A percentile compares a stretch with the other conserved stretches of the same genome.
Evolutionary conservation across 2,888 invertebrate species (phyloP).

Genomic region (Andrena hattorfiana): DNA sequence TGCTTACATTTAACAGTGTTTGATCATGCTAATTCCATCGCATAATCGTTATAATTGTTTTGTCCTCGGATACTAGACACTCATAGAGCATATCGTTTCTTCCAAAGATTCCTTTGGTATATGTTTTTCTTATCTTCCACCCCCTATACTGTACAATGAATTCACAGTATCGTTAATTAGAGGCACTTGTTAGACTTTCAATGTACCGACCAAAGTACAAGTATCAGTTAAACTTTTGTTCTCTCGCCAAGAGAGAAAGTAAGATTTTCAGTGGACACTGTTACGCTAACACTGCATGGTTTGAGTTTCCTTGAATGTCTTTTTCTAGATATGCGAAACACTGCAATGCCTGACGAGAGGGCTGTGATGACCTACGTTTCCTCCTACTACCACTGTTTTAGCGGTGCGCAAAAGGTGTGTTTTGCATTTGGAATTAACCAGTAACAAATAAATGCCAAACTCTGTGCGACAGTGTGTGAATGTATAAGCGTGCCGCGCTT

Average conservation of each 20-base stretch:
- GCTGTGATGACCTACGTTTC: conserved; percentile 99
- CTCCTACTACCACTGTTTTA: conserved; percentile 99
- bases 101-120: conserved; percentile 2
- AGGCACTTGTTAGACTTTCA: conserved; percentile 21
- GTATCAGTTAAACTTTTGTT: conserved; percentile 19
- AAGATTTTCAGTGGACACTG: conserved; percentile 45
- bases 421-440: conserved; percentile 64
- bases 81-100: background rate
- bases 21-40: conserved; percentile 54
- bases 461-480: background rate
- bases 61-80: conserved; percentile 19
- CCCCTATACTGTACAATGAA: conserved; percentile 13
- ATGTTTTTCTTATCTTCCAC: conserved; percentile 10
- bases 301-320: conserved; percentile 82
- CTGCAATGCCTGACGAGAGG: conserved; percentile 99
- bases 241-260: conserved; percentile 16
- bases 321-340: conserved; percentile 97
- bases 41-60: conserved; percentile 43
- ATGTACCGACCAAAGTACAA: conserved; percentile 12
- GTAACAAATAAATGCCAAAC: conserved; percentile 28
- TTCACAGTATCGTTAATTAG: conserved; percentile 27
- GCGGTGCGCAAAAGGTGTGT: conserved; percentile 99
- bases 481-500: background rate
- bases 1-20: conserved; percentile 64
- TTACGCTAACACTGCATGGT: conserved; percentile 83